Conservation (phyloP, 1,140 invertebrate species). For the Scaptomyza montana region DNA sequence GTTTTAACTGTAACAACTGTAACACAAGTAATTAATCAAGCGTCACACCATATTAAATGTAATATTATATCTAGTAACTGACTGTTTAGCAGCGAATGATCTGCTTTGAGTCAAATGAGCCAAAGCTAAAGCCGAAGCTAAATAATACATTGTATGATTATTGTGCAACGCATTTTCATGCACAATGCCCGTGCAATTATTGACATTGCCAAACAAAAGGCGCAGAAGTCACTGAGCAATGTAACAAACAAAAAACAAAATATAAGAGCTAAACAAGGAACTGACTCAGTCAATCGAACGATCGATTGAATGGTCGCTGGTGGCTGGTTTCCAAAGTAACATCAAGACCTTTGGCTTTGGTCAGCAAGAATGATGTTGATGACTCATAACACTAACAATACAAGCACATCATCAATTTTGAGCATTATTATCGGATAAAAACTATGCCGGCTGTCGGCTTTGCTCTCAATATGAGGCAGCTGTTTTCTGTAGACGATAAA, state of each 20-base stretch:
- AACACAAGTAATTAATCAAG: too few species aligned
- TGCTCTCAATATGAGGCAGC: conserved; percentile 21
- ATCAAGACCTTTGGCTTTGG: conserved; percentile 26
- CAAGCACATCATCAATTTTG: conserved; percentile 22
- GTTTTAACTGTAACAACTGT: too few species aligned
- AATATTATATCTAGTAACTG: not conserved
- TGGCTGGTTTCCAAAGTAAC: conserved; percentile 12
- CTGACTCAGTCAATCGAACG: conserved; percentile 40
- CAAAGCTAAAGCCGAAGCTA: conserved; percentile 14
- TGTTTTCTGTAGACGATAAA: conserved; percentile 40
- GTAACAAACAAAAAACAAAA: not conserved
- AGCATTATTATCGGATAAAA: conserved; percentile 39
- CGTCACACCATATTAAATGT: not conserved
- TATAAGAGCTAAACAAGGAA: conserved; percentile 13
- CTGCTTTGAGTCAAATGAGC: conserved; percentile 1
- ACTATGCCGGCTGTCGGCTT: conserved; percentile 28
- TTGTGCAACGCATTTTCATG: conserved; percentile 34
- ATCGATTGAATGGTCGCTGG: conserved; percentile 6
- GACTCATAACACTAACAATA: conserved; percentile 36
- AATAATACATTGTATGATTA: conserved; percentile 18
- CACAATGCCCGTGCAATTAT: conserved; percentile 24
- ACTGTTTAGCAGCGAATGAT: not conserved
- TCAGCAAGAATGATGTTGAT: conserved; percentile 30
- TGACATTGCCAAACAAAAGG: conserved; percentile 30
- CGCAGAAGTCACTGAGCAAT: conserved; percentile 1